Conservation (phyloP, 1,140 invertebrate species). For the Magallana ariakensis region DNA sequence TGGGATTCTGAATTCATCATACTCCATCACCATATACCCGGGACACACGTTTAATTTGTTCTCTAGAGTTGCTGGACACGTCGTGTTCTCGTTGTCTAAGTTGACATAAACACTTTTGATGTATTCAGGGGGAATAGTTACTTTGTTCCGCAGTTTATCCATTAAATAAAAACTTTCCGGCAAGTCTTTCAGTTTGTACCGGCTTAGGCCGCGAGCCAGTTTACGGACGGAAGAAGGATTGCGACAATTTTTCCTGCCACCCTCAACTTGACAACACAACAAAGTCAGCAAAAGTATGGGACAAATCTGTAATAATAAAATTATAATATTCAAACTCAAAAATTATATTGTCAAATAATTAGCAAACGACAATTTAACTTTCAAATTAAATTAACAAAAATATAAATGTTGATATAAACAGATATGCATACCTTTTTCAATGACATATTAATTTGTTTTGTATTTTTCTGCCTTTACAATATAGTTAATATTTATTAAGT, state of each 20-base stretch:
- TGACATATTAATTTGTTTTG: too few species aligned
- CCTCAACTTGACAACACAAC: background rate
- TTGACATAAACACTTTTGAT: background rate
- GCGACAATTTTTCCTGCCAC: background rate
- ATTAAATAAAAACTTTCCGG: slow-evolving; percentile 1
- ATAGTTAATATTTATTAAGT: too few species aligned
- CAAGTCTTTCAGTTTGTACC: background rate
- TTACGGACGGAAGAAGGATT: background rate
- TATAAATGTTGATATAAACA: background rate
- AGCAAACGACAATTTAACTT: background rate
- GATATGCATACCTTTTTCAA: background rate
- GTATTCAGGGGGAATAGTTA: background rate
- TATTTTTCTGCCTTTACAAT: too few species aligned
- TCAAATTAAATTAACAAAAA: background rate
- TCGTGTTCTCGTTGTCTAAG: background rate
- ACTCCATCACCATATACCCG: slow-evolving; percentile 1
- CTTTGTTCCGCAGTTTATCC: background rate
- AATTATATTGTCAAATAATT: too few species aligned
- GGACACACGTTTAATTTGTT: background rate
- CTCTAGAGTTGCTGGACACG: background rate
- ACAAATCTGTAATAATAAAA: background rate
- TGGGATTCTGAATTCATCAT: background rate
- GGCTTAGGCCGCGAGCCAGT: background rate
- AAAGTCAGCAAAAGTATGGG: background rate
- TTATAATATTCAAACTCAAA: too few species aligned